Conservation (phyloP, 1,140 invertebrate genomes). For the Octopus bimaculoides region DNA sequence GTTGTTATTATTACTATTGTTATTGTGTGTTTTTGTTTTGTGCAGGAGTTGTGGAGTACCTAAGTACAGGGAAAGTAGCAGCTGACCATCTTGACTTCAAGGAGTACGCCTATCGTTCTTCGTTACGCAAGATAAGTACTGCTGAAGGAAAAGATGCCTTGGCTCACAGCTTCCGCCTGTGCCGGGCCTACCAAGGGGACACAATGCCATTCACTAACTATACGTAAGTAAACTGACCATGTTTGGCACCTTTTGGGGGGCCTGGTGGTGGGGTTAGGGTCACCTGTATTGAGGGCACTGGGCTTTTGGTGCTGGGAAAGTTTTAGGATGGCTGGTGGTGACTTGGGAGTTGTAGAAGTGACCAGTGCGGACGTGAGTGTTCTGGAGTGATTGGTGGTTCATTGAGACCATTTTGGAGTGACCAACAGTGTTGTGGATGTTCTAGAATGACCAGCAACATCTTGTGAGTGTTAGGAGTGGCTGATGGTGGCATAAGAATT, state of each 20-base stretch:
- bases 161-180: constrained; percentile 92
- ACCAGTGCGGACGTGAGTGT: too few species aligned
- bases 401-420: too few species aligned
- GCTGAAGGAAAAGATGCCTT: constrained; percentile 47
- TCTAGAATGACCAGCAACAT: too few species aligned
- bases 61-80: constrained; percentile 83
- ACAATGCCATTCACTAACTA: constrained; percentile 99
- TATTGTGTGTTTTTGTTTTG: constrained; percentile 16
- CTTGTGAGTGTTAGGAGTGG: too few species aligned
- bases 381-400: too few species aligned
- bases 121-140: constrained; percentile 76
- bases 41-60: constrained; percentile 92
- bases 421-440: too few species aligned
- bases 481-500: too few species aligned
- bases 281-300: too few species aligned
- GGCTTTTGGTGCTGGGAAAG: not conserved
- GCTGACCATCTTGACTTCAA: constrained; percentile 95
- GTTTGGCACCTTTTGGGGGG: too few species aligned
- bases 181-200: constrained; percentile 89
- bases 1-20: not conserved
- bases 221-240: constrained; percentile 69
- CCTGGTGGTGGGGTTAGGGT: too few species aligned
- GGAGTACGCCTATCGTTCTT: constrained; percentile 88
- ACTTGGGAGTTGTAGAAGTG: too few species aligned
- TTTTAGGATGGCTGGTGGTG: not conserved